Base-by-base conservation (phyloP, 2,888 invertebrate species). In the Terebella lapidaria region DNA sequence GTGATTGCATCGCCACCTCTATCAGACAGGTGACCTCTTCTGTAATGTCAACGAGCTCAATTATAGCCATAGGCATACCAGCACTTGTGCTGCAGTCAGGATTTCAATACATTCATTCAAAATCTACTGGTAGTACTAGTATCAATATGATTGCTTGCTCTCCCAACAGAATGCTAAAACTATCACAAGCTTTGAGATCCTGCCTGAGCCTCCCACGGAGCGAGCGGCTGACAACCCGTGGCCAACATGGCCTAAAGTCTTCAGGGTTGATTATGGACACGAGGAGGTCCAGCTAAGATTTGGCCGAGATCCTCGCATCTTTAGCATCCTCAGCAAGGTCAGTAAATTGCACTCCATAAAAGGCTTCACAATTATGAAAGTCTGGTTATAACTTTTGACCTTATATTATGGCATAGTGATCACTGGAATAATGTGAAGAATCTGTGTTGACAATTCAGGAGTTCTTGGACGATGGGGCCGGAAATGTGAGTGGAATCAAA, bases 1-100 rank as follows among this genome's bases (percentile, higher is more conserved):
- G 94, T 80, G 99, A 99, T 85, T 99, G 99, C 81, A 97, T 99
- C 80, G 97, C 93, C 22, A 99, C 97, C 0, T 93, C 95, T 0
- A 85, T 97, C 62, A 86, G 97, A 76, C 87, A 95, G 84, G 96
- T 86, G 69, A 66, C 71, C 5, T 22, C 10, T 5, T 24, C 49
- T 15, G 10, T 15, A 35, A 15, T 35, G n/a, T 35, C 10, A 35
- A 15, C 42, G n/a, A 15, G 42, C 42, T 35, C 42, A 35, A n/a
- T 35, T n/a, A 35, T 35, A 15, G 42, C 42, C 42, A 35, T 35
- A 10, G 10, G 42, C 42, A 15, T 35, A 35, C 10, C n/a, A n/a
- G n/a, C 42, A 35, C n/a, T 35, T 35, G n/a, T 35, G 10, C 10
- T n/a, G 10, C 42, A 35, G 10, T 35, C 42, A 35, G n/a, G 42